Evolutionary conservation across 2,797 vertebrate species (phyloP).

Genomic region (Falco biarmicus): DNA sequence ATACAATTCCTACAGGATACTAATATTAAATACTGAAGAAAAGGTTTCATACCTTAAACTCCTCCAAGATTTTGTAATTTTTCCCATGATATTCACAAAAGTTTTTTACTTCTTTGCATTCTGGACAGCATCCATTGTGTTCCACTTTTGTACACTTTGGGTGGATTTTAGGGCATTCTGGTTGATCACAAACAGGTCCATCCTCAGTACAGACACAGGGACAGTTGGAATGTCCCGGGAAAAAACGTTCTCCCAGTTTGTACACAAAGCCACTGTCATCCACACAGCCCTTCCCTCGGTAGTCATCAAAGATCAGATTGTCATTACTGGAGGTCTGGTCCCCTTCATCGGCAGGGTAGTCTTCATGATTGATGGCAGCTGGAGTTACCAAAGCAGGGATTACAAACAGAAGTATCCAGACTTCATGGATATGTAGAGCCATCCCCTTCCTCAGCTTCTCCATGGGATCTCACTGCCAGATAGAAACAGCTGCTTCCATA

Average conservation of each 20-base stretch:
- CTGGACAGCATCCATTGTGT: constrained; percentile 98
- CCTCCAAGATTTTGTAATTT: constrained; percentile 98
- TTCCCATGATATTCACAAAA: constrained; percentile 99
- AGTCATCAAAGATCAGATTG: constrained; percentile 97
- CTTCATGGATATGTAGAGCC: constrained; percentile 89
- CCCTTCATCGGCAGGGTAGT: constrained; percentile 91
- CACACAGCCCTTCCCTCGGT: constrained; percentile 98
- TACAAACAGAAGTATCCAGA: constrained; percentile 88
- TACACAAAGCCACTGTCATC: constrained; percentile 99
- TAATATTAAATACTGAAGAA: constrained; percentile 13
- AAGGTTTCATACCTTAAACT: constrained; percentile 93
- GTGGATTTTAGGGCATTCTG: constrained; percentile 98
- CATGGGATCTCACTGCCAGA: constrained; percentile 75
- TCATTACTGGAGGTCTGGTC: constrained; percentile 91
- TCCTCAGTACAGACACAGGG: constrained; percentile 98
- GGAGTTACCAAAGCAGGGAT: constrained; percentile 84
- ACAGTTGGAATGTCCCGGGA: constrained; percentile 98
- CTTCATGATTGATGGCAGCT: constrained; percentile 91
- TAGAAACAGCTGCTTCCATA: constrained; percentile 80
- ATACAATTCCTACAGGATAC: background rate
- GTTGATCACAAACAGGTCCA: constrained; percentile 98
- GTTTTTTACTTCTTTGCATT: constrained; percentile 99
- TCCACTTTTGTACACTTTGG: constrained; percentile 99
- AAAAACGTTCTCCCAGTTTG: constrained; percentile 97
- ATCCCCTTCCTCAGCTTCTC: constrained; percentile 85